Conservation (phyloP, 2,113 vertebrate genomes). For the Tylochromis polylepis region DNA sequence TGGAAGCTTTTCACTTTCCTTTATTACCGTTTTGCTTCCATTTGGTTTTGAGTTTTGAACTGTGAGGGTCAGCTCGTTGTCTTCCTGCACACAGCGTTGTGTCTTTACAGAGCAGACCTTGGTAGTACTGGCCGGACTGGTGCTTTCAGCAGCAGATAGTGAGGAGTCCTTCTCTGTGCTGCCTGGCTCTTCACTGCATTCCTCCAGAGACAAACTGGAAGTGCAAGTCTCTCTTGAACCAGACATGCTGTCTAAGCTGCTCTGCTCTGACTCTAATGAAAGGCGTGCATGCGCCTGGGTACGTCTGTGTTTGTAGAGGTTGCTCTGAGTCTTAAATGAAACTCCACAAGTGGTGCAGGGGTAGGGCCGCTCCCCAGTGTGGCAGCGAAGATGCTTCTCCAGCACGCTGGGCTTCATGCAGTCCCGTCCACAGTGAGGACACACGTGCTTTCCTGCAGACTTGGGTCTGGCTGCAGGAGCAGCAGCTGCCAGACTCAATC, state of each 20-base stretch:
- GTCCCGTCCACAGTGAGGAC: conserved; percentile 89
- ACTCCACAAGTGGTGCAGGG: conserved; percentile 87
- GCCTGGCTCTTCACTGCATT: conserved; percentile 16
- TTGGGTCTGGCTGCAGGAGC: conserved; percentile 65
- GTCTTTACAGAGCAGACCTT: background rate
- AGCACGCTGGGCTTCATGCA: conserved; percentile 95
- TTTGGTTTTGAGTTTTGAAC: background rate
- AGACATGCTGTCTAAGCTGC: conserved; percentile 63
- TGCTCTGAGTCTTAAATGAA: conserved; percentile 98
- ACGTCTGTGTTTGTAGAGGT: conserved; percentile 92
- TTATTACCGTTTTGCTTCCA: background rate
- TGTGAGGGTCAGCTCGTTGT: conserved; percentile 14
- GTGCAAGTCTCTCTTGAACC: conserved; percentile 56
- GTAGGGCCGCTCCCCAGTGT: conserved; percentile 93
- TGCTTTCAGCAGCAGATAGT: conserved; percentile 1
- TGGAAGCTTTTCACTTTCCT: conserved; percentile 44
- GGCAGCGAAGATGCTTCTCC: conserved; percentile 94
- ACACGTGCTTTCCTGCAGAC: conserved; percentile 83
- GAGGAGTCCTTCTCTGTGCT: conserved; percentile 30
- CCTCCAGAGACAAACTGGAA: conserved; percentile 53
- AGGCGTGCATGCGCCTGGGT: conserved; percentile 88
- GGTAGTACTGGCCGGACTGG: background rate
- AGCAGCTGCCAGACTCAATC: conserved; percentile 40
- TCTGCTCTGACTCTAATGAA: conserved; percentile 75
- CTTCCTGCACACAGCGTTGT: background rate